phyloP scores from a whole-genome alignment of 1,140 invertebrate species.

The Cyrtorhinus lividipennis region DNA sequence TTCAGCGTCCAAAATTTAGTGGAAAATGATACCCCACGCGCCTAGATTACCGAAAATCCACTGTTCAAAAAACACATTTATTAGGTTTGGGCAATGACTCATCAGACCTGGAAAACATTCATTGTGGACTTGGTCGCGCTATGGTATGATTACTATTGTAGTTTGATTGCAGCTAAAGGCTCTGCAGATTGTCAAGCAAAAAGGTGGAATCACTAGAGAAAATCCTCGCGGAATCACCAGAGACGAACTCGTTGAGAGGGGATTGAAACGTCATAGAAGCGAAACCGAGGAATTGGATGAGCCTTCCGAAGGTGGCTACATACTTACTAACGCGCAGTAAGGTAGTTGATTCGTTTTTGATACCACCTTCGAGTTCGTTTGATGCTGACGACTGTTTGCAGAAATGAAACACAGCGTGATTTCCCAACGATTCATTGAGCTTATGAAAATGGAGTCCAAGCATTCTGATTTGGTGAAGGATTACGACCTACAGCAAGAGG shows the following conservation, averaged over 20 bases:
- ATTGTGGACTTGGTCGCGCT: too few relatives aligned
- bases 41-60: too few relatives aligned
- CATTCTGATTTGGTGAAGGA: constrained; percentile 59
- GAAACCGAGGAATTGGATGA: not conserved
- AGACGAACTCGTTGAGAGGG: constrained; percentile 18
- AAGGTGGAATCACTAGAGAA: constrained; percentile 45
- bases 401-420: constrained; percentile 27
- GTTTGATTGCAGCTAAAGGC: constrained; percentile 50
- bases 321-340: too few relatives aligned
- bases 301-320: not conserved
- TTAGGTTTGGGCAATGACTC: too few relatives aligned
- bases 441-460: constrained; percentile 61
- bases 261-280: constrained; percentile 11
- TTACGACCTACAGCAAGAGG: constrained; percentile 55
- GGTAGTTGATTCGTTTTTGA: too few relatives aligned
- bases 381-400: too few relatives aligned
- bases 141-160: too few relatives aligned
- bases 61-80: too few relatives aligned
- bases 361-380: too few relatives aligned
- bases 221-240: constrained; percentile 46
- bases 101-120: too few relatives aligned
- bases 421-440: constrained; percentile 51
- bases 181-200: constrained; percentile 44
- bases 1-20: too few relatives aligned
- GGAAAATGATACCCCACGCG: too few relatives aligned